Evolutionary conservation across 1,140 invertebrate genomes (phyloP), one percentile per base, ranked within the genome.

Genomic region (Microvelia longipes): DNA sequence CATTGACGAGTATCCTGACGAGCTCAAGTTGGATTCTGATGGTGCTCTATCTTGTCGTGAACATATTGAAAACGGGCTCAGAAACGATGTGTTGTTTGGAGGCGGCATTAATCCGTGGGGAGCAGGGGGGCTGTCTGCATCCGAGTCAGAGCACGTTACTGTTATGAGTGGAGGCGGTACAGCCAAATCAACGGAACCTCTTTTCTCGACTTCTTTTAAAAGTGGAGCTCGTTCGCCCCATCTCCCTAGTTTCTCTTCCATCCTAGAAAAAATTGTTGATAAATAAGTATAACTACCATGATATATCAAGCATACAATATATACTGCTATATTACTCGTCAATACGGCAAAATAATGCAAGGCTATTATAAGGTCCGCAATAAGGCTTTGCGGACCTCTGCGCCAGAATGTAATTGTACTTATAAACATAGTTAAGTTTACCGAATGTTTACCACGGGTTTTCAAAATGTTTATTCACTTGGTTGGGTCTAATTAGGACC

Each of bases 1-100:
- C 85, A 90, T 90, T 2, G 88, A 90, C 71, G 87, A 89, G 75
- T 91, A 91, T n/a, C 90, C 90, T 0, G 88, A 90, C 13, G 88
- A 90, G 71, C 88, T 90, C 26, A 91, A 78, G 78, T 91, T 91
- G 0, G 88, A 90, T 78, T 91, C 88, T 0, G 89, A 91, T 19
- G 88, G 86, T 19, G 87, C 86, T 74, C 88, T 81, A 74, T 89
- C 87, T 14, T 85, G 83, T 73, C 85, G 78, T 13, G 84, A 82
- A 28, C 85, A 84, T 81, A 88, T 87, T 0, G 87, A 86, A 75
- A 90, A 90, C 5, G 89, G 89, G 77, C 87, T 89, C 30, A 91
- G 77, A 76, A 90, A 90, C 69, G 84, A 85, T 84, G 90, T 87
- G 29, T 85, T 85, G 19, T 62, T 67, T 1, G 70, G 65, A 0